phyloP scores from a whole-genome alignment of 2,797 vertebrate species.

The Helostoma temminkii region DNA sequence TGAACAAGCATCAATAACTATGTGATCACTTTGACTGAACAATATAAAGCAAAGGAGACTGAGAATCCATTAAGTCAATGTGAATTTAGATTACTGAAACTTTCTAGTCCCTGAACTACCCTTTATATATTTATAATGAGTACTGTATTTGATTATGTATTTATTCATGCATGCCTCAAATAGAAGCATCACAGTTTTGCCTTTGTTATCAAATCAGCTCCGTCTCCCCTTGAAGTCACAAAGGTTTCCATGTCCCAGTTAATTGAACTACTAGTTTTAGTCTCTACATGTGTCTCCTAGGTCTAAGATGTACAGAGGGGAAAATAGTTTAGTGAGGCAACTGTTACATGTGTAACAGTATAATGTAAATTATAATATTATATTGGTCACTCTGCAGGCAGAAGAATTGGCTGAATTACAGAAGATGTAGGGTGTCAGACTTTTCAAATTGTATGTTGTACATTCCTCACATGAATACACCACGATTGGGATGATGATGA shows the following conservation, averaged over 20 bases:
- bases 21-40: slow-evolving; percentile 31
- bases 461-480: neutral
- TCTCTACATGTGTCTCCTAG: neutral
- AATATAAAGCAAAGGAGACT: slow-evolving; percentile 17
- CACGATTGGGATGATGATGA: too few species aligned
- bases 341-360: neutral
- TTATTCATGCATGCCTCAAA: slow-evolving; percentile 64
- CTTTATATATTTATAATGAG: slow-evolving; percentile 53
- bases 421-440: neutral
- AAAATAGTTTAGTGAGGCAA: too few species aligned
- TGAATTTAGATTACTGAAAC: slow-evolving; percentile 40
- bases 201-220: slow-evolving; percentile 18
- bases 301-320: too few species aligned
- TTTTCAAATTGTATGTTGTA: slow-evolving; percentile 5
- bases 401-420: neutral
- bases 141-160: slow-evolving; percentile 52
- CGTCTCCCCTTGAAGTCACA: neutral
- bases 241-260: slow-evolving; percentile 18
- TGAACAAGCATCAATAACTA: slow-evolving; percentile 16
- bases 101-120: slow-evolving; percentile 25
- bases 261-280: slow-evolving; percentile 6
- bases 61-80: slow-evolving; percentile 16
- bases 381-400: slow-evolving; percentile 33
- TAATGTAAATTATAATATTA: neutral
- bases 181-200: slow-evolving; percentile 52